phyloP scores from a whole-genome alignment of 2,888 invertebrate species.

The Amaurobius ferox region DNA sequence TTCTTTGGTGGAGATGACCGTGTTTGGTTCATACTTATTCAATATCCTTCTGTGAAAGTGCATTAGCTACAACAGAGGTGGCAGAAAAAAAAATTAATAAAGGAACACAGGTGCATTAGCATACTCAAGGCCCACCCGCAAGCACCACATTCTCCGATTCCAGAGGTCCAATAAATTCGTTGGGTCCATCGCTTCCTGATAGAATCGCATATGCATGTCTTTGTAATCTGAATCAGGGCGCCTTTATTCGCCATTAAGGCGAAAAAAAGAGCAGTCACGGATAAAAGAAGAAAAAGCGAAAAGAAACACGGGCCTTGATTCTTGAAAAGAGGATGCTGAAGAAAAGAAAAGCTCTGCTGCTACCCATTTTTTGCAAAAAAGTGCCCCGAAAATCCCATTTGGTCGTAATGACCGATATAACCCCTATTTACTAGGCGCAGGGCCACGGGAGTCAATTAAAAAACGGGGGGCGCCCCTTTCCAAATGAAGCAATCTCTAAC shows the following conservation, averaged over 20 bases:
- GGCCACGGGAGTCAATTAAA: constrained; percentile 45
- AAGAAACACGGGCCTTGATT: background rate
- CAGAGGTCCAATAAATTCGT: constrained; percentile 43
- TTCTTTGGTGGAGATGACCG: too few species aligned
- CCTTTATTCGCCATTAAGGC: constrained; percentile 58
- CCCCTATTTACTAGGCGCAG: constrained; percentile 58
- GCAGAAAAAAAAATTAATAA: background rate
- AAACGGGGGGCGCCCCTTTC: constrained; percentile 15
- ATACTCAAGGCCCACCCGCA: constrained; percentile 64
- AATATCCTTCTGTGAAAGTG: background rate
- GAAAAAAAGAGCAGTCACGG: constrained; percentile 16
- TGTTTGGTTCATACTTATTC: too few species aligned
- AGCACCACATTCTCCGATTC: constrained; percentile 33
- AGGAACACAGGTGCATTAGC: constrained; percentile 36
- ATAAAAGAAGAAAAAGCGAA: constrained; percentile 26
- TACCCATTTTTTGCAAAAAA: constrained; percentile 20
- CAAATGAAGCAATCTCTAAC: constrained; percentile 71
- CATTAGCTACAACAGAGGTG: constrained; percentile 28
- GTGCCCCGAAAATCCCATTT: constrained; percentile 58
- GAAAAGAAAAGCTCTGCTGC: background rate
- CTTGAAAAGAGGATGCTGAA: background rate
- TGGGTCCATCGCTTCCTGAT: constrained; percentile 46
- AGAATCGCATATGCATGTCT: constrained; percentile 63
- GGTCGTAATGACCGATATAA: constrained; percentile 67
- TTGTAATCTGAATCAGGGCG: constrained; percentile 67